Base-by-base conservation (phyloP, 2,113 vertebrate genomes). In the Megaceryle torquata region DNA sequence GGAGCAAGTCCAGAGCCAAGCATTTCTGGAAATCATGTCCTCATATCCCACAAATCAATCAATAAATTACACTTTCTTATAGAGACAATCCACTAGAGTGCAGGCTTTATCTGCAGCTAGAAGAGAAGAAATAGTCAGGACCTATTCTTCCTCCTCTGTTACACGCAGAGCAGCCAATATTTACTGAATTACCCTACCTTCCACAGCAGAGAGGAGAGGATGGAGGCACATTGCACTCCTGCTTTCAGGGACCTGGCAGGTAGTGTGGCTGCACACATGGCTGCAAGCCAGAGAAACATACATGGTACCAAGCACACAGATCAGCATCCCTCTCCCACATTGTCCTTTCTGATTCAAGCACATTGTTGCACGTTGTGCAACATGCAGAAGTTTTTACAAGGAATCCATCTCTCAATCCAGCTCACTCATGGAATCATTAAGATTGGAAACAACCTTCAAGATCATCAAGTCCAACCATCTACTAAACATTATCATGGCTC, bases 71-170 rank as follows among this genome's bases (percentile, higher is more conserved):
- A 65, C 19, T 84, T 82, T 89, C 17, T 74, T 88, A 1, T 53
- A 28, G 26, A 91, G 35, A 89, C 53, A 95, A 93, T 96, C 95
- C 96, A 97, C 95, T 95, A 97, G 95, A 95, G 95, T 92, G 94
- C 95, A 95, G 96, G 53, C 93, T 97, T 95, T 89, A 64, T 89
- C 94, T 1, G 0, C 72, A 88, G 3, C 91, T 22, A 70, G 68
- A 88, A 69, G 28, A 77, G 80, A 82, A 74, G 2, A 46, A 81
- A 81, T 4, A n/a, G 16, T 33, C n/a, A n/a, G 43, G 29, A 44
- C 13, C 2, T 86, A 5, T 41, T 93, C 7, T 9, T 31, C 13
- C 60, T 92, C 2, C 8, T 86, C 33, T 64, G 15, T 31, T 60
- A 14, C 48, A 13, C 4, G 15, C 14, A 54, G 9, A 82, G 16